These are phyloP conservation scores for Schmidtea mediterranea DNA, from an alignment of 1,140 invertebrate species.

Conservation along the genomic window DNA sequence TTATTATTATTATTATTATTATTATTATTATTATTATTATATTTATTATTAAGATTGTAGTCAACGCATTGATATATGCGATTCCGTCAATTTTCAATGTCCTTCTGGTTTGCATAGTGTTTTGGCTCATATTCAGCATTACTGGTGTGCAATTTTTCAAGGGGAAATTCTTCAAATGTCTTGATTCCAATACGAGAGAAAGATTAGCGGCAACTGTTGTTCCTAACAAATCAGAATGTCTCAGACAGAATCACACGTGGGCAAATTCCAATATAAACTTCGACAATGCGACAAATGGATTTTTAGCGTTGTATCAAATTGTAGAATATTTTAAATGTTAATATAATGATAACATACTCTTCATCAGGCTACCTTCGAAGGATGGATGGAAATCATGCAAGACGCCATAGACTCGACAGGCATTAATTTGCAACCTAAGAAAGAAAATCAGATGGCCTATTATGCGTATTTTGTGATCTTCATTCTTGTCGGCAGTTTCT, in stretches of 20 bases:
- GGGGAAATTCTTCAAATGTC: constrained; percentile 62
- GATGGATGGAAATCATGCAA: constrained; percentile 77
- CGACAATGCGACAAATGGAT: constrained; percentile 84
- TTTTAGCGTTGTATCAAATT: constrained; percentile 86
- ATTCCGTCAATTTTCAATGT: constrained; percentile 85
- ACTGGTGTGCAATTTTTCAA: constrained; percentile 63
- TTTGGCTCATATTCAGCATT: constrained; percentile 68
- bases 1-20: no score
- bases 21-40: not conserved
- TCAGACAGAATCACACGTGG: constrained; percentile 33
- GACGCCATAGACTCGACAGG: constrained; percentile 56
- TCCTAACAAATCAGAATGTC: not conserved
- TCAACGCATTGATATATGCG: constrained; percentile 70
- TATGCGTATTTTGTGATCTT: constrained; percentile 92
- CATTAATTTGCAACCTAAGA: constrained; percentile 57
- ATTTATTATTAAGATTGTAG: constrained; percentile 42
- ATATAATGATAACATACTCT: not conserved
- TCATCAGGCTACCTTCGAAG: constrained; percentile 52
- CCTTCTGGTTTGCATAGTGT: constrained; percentile 57
- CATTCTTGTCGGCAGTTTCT: constrained; percentile 85
- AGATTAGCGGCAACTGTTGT: constrained; percentile 30
- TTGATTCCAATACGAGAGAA: constrained; percentile 33
- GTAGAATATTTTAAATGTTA: not conserved
- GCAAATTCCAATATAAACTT: constrained; percentile 87
- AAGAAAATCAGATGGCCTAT: constrained; percentile 80